Evolutionary conservation across 2,113 vertebrate genomes (phyloP).

Genomic region (Galemys pyrenaicus): DNA sequence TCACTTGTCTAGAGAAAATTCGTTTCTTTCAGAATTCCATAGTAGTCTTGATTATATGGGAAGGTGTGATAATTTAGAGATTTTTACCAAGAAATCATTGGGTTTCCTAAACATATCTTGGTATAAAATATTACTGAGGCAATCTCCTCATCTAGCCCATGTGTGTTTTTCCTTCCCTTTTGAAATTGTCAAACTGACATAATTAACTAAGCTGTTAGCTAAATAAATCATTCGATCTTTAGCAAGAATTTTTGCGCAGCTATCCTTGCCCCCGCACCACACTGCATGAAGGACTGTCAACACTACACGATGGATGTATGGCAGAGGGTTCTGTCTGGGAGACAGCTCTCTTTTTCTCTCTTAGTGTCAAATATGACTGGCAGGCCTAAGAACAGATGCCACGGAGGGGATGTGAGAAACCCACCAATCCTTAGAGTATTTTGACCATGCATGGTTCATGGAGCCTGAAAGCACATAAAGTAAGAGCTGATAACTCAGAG

Average conservation of each 20-base stretch:
- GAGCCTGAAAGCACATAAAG: constrained; percentile 25
- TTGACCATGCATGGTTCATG: background rate
- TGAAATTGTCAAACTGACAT: constrained; percentile 78
- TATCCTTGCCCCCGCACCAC: constrained; percentile 59
- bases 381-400: constrained; percentile 71
- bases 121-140: constrained; percentile 28
- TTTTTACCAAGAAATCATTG: constrained; percentile 35
- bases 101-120: background rate
- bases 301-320: constrained; percentile 51
- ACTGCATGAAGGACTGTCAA: constrained; percentile 72
- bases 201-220: constrained; percentile 80
- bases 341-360: constrained; percentile 53
- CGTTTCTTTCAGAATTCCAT: background rate
- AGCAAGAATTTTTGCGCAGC: constrained; percentile 62
- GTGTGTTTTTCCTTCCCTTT: constrained; percentile 73
- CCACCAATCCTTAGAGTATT: constrained; percentile 25
- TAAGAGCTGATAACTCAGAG: background rate
- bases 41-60: background rate
- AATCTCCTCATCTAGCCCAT: constrained; percentile 38
- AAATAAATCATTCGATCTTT: constrained; percentile 76
- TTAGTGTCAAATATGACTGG: constrained; percentile 56
- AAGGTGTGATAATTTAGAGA: background rate
- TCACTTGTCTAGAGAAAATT: background rate
- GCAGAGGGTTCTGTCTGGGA: constrained; percentile 58
- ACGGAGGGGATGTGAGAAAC: constrained; percentile 59